Percentiles rank a stretch among this genome's conserved stretches.
phyloP scores from a whole-genome alignment of 2,113 vertebrate genomes.

The Gila orcuttii region DNA sequence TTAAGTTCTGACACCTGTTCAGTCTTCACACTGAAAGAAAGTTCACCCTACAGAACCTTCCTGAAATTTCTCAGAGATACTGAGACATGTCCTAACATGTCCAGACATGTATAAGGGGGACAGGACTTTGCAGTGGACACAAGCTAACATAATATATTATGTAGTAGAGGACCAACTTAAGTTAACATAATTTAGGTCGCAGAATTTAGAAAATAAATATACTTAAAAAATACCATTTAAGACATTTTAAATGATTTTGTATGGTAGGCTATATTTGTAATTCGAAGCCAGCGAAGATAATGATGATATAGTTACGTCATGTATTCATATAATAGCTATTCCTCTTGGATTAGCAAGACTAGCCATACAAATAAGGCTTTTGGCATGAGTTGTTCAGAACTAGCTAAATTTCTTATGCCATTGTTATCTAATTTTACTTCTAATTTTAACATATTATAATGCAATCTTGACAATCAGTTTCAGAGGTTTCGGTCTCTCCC shows the following conservation, averaged over 20 bases:
- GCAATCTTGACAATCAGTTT: neutral
- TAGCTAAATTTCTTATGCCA: neutral
- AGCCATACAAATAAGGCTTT: neutral
- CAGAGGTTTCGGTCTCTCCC: neutral
- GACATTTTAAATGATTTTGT: neutral
- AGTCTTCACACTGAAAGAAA: constrained; percentile 14
- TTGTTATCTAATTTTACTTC: neutral
- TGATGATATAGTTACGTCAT: neutral
- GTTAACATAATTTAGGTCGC: neutral
- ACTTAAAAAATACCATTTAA: neutral
- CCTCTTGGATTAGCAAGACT: no score
- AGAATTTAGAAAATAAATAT: neutral
- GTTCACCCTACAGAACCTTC: neutral
- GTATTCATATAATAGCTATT: no score
- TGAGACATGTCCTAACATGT: constrained; percentile 56
- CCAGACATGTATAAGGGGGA: constrained; percentile 41
- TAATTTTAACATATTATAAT: neutral
- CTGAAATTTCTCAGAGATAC: constrained; percentile 15
- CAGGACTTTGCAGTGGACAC: constrained; percentile 19
- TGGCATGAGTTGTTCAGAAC: neutral
- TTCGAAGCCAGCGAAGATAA: neutral
- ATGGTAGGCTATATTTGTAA: neutral
- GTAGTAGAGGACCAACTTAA: neutral
- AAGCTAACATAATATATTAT: neutral
- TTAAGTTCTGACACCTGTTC: constrained; percentile 34